These are phyloP conservation scores for Papilio glaucus DNA, from an alignment of 1,140 invertebrate species.

Conservation along the genomic window DNA sequence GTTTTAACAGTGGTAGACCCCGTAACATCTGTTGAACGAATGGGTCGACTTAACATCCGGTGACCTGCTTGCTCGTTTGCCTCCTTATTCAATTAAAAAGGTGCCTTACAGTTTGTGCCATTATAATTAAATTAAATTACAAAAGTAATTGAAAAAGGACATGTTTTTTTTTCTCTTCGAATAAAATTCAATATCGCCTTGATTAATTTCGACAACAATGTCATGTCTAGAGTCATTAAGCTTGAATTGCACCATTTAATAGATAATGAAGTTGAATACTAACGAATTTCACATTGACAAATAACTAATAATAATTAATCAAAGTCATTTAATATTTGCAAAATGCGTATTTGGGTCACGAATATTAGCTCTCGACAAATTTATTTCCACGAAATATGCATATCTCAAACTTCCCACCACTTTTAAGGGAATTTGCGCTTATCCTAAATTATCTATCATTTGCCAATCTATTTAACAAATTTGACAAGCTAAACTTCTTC, in stretches of 20 bases:
- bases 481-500: too few species aligned
- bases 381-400: background rate
- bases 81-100: too few species aligned
- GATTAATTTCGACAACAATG: background rate
- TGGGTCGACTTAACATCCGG: too few species aligned
- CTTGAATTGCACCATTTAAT: background rate
- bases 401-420: background rate
- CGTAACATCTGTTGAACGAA: too few species aligned
- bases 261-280: constrained; percentile 2
- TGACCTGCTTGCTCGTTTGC: too few species aligned
- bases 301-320: constrained; percentile 9
- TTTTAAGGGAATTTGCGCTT: background rate
- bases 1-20: too few species aligned
- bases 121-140: background rate
- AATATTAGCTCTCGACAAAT: background rate
- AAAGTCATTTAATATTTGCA: constrained; percentile 21
- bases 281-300: constrained; percentile 13
- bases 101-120: too few species aligned
- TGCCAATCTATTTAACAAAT: too few species aligned
- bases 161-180: background rate
- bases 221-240: background rate
- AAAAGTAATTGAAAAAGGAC: background rate
- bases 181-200: background rate
- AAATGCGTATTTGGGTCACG: background rate
- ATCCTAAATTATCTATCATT: too few species aligned